phyloP scores from a whole-genome alignment of 2,113 vertebrate genomes.

The Formicarius rufipectus region DNA sequence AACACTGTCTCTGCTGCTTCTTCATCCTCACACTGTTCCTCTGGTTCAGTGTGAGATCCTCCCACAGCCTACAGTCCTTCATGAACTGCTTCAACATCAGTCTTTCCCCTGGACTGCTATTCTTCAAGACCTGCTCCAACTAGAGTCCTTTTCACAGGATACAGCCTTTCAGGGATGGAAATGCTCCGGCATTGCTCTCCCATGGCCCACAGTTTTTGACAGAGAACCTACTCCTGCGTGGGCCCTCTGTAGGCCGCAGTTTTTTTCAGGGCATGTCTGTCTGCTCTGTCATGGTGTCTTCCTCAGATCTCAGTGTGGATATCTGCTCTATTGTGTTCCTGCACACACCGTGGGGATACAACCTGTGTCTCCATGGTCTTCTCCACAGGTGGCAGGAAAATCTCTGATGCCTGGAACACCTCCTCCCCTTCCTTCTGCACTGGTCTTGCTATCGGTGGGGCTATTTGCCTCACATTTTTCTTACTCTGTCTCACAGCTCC shows the following conservation, averaged over 20 bases:
- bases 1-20: background rate
- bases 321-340: background rate
- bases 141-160: background rate
- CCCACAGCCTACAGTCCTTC: fast-evolving
- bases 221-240: background rate
- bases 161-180: background rate
- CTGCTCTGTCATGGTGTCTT: fast-evolving
- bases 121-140: background rate
- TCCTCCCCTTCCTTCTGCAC: background rate
- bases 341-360: background rate
- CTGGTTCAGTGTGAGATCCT: background rate
- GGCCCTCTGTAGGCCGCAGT: background rate
- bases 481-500: background rate
- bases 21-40: background rate
- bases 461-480: background rate
- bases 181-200: fast-evolving
- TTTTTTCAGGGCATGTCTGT: background rate
- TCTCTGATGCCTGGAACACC: background rate
- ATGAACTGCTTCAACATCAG: background rate
- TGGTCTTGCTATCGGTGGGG: background rate
- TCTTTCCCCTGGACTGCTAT: background rate
- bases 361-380: background rate
- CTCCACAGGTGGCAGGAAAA: background rate
- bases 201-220: background rate
- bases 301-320: background rate